A percentile compares a stretch with the other conserved stretches of the same genome.
Evolutionary conservation across 2,797 vertebrate genomes (phyloP).

Genomic region (Myiotriccus ornatus): DNA sequence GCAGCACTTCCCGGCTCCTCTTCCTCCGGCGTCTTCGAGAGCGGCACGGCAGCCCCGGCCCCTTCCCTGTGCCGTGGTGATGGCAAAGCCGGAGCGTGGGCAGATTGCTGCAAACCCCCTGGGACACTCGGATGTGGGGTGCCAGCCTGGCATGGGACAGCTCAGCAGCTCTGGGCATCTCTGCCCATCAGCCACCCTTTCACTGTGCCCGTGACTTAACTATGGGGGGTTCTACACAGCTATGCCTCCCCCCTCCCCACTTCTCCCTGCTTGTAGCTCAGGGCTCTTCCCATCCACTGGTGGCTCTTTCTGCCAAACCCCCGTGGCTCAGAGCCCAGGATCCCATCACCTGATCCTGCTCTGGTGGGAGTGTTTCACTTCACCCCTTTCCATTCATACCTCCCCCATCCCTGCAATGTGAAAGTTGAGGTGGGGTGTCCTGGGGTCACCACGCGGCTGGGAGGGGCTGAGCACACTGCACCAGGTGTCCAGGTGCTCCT

Average conservation of each 20-base stretch:
- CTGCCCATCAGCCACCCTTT: not conserved
- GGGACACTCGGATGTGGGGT: not conserved
- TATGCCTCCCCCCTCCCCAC: not conserved
- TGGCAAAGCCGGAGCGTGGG: accelerated
- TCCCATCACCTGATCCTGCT: not conserved
- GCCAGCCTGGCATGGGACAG: not conserved
- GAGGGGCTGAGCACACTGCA: not conserved
- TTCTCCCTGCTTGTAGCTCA: not conserved
- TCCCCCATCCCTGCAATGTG: not conserved
- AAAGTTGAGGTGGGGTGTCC: not conserved
- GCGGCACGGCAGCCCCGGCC: not conserved
- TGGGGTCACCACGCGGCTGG: accelerated
- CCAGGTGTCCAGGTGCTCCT: not conserved
- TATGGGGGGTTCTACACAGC: not conserved
- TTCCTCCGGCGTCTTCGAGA: accelerated
- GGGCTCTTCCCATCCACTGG: not conserved
- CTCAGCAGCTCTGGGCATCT: not conserved
- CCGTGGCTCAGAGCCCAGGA: not conserved
- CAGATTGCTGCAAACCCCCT: not conserved
- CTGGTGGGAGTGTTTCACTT: not conserved
- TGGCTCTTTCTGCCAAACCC: not conserved
- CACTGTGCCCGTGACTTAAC: not conserved
- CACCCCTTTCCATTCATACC: not conserved
- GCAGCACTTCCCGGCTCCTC: not conserved
- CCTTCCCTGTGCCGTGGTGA: accelerated